Conservation (phyloP, 1,140 invertebrate genomes). For the Tetraneura akinire region DNA sequence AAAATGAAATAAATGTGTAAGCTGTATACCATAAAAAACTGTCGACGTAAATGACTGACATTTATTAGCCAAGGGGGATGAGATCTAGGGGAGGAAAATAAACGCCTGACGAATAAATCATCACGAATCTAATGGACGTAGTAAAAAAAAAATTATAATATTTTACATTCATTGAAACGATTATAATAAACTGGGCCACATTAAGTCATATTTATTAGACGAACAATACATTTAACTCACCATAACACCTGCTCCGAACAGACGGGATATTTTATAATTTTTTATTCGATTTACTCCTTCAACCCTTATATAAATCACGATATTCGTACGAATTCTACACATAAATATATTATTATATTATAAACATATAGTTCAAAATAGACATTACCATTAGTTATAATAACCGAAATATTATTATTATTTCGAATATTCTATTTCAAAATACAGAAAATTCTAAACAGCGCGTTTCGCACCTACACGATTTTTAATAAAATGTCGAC, state of each 20-base stretch:
- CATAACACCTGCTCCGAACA: background rate
- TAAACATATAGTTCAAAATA: too few species aligned
- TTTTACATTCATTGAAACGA: slow-evolving; percentile 12
- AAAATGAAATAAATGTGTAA: slow-evolving; percentile 38
- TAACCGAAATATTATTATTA: too few species aligned
- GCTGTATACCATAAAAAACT: background rate
- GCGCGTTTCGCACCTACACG: too few species aligned
- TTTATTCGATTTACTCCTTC: too few species aligned
- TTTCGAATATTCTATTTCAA: too few species aligned
- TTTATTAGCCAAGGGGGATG: slow-evolving; percentile 15
- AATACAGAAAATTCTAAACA: too few species aligned
- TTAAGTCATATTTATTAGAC: background rate
- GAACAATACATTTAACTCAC: background rate
- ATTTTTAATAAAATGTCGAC: too few species aligned
- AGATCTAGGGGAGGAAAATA: background rate
- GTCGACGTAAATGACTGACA: slow-evolving; percentile 31
- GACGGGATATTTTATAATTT: too few species aligned
- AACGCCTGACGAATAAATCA: slow-evolving; percentile 28
- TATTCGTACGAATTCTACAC: too few species aligned
- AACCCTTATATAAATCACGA: too few species aligned
- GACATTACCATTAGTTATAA: too few species aligned
- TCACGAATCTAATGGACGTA: background rate
- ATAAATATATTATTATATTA: too few species aligned
- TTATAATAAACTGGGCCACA: background rate
- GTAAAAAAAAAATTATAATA: slow-evolving; percentile 13